Base-by-base conservation (phyloP, 2,113 vertebrate species). In the Craseonycteris thonglongyai region DNA sequence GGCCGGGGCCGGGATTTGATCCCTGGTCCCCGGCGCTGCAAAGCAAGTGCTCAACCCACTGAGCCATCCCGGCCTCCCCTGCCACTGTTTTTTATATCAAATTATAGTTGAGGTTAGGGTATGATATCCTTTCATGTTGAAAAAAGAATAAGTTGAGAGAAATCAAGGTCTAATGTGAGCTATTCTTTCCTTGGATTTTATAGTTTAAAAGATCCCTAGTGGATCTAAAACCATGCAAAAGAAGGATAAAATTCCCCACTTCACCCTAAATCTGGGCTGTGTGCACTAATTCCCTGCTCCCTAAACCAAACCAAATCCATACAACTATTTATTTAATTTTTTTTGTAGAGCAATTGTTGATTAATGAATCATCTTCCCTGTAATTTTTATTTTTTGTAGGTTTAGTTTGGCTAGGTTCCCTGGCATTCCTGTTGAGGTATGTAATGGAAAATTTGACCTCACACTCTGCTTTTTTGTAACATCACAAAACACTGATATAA, bases 371-470 rank as follows among this genome's bases (percentile, higher is more conserved):
- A 98, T 98, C 97, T 98, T 98, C 98, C 98, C 98, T 98, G 98
- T 98, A 98, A 98, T 97, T 98, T 98, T 97, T 92, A 96, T 97
- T 98, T 98, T 98, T 98, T 95, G 96, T 98, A 97, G 96, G 58
- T 71, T 98, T 96, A 98, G 97, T 98, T 98, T 99, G 98, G 98
- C 98, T 97, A 97, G 94, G 96, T 97, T 98, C 98, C 98, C 98
- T 96, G 97, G 98, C 97, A 99, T 99, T 98, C 98, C 91, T 98
- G 90, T 79, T 90, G 96, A 88, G 59, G 93, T 98, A 98, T 98
- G 98, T 98, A 98, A 98, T 98, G 98, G 98, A 98, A 99, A 98
- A 92, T 97, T 97, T 98, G 98, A 98, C 98, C 97, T 98, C 98
- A 98, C 89, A 94, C 89, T 97, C 97, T 96, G 96, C 97, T 98